phyloP scores from a whole-genome alignment of 2,797 vertebrate genomes.

The Coranthus polyacanthus region DNA sequence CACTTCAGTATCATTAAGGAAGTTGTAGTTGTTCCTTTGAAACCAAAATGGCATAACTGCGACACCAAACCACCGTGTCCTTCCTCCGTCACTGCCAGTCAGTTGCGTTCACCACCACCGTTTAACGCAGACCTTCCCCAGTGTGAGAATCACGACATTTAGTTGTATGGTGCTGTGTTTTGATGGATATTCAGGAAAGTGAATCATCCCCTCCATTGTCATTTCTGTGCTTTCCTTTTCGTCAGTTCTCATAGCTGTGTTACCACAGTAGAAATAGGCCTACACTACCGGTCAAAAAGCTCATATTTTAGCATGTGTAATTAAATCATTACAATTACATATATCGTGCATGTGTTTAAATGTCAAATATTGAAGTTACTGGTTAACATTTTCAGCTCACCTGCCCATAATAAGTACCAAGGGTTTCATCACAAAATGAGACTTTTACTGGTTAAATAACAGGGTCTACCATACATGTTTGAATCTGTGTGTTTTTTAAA shows the following conservation, averaged over 20 bases:
- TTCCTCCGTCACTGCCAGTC: slow-evolving; percentile 59
- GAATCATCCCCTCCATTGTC: slow-evolving; percentile 66
- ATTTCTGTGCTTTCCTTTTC: slow-evolving; percentile 53
- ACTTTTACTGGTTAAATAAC: no score
- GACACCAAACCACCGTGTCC: slow-evolving; percentile 14
- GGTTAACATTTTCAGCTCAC: no score
- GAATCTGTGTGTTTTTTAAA: no score
- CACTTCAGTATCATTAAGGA: slow-evolving; percentile 43
- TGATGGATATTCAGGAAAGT: slow-evolving; percentile 53
- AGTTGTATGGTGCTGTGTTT: not conserved
- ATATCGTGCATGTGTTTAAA: no score
- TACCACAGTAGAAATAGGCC: slow-evolving; percentile 31
- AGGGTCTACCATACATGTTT: no score
- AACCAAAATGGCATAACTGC: slow-evolving; percentile 47
- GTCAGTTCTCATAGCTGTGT: slow-evolving; percentile 28
- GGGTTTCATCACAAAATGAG: no score
- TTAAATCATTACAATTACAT: not conserved
- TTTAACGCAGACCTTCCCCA: slow-evolving; percentile 11
- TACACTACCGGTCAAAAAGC: slow-evolving; percentile 25
- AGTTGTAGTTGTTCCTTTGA: slow-evolving; percentile 50
- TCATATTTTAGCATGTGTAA: no score
- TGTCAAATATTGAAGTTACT: no score
- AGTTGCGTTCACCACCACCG: slow-evolving; percentile 33
- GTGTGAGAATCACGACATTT: slow-evolving; percentile 27
- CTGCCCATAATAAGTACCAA: no score